Evolutionary conservation across 2,113 vertebrate species (phyloP), one percentile per base, ranked within the genome.

Genomic region (Bungarus multicinctus): DNA sequence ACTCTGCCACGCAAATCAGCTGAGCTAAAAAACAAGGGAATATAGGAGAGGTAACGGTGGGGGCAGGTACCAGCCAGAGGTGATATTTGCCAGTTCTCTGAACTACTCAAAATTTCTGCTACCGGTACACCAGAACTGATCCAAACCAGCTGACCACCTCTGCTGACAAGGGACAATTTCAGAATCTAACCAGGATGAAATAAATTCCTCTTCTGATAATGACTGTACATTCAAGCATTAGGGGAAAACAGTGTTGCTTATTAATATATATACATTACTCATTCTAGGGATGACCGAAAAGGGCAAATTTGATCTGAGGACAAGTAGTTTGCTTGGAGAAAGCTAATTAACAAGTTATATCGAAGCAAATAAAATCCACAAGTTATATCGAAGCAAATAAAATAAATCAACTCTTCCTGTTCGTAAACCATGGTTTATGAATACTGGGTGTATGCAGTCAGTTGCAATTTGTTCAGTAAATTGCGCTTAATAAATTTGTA

Each of bases 131-230:
- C 47, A 50, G 47, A 50, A 50, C 47, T 1, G 0, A 8, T 50
- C 47, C 8, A 0, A 50, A 50, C 47, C 47, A 47, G 47, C 47
- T 47, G 47, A 47, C 45, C 45, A 45, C 45, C 47, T 50, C 47
- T 50, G 47, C 8, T 50, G 50, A 52, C 43, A 86, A 88, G 52
- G 60, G 9, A 4, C 1, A 53, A 10, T 39, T 85, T 23, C 3
- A 53, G 9, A 9, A 16, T 88, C 12, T 25, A 9, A 16, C 30
- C 1, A 1, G 1, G 52, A 18, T 1, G 0, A 6, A 5, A 7
- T 23, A 12, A 7, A 87, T 50, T 4, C 1, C 54, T 86, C 6
- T 47, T 50, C 47, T 57, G 43, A 14, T 58, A 20, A n/a, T 57
- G 74, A 9, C 2, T 53, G 8, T 7, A 86, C n/a, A n/a, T 16